Evolutionary conservation across 2,113 vertebrate species (phyloP).

Genomic region (Grantiella picta): DNA sequence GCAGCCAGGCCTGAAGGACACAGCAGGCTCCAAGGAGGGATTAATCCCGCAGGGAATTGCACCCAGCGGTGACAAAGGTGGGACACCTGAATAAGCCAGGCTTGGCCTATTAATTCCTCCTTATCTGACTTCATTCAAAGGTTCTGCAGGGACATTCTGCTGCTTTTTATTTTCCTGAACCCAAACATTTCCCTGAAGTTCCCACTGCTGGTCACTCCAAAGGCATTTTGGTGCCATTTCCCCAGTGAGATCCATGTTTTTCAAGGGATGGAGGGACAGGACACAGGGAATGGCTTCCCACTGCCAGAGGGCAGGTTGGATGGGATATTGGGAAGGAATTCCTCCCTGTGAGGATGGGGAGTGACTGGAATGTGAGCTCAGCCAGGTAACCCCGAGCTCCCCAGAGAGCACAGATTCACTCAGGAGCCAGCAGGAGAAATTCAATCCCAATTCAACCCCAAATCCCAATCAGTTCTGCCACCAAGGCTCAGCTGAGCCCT

Average conservation of each 20-base stretch:
- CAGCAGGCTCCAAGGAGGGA: neutral
- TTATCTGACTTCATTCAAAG: neutral
- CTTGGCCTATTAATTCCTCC: neutral
- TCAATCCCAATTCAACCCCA: neutral
- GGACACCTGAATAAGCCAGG: neutral
- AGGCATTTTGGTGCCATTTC: neutral
- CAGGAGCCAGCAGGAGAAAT: neutral
- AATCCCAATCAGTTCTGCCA: neutral
- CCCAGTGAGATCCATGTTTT: rapidly evolving
- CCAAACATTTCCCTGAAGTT: neutral
- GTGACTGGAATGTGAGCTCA: neutral
- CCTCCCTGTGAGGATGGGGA: neutral
- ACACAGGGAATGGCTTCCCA: neutral
- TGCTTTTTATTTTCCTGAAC: neutral
- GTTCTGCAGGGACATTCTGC: neutral
- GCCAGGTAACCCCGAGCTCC: no score
- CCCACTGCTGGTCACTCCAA: neutral
- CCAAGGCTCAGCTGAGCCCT: neutral
- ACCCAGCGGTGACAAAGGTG: neutral
- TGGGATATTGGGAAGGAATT: neutral
- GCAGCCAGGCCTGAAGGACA: neutral
- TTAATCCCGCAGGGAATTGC: neutral
- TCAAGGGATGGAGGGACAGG: neutral
- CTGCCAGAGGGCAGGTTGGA: neutral
- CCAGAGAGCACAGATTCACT: neutral